Evolutionary conservation across 2,113 vertebrate genomes (phyloP).

Genomic region (Sterrhoptilus dennistouni): DNA sequence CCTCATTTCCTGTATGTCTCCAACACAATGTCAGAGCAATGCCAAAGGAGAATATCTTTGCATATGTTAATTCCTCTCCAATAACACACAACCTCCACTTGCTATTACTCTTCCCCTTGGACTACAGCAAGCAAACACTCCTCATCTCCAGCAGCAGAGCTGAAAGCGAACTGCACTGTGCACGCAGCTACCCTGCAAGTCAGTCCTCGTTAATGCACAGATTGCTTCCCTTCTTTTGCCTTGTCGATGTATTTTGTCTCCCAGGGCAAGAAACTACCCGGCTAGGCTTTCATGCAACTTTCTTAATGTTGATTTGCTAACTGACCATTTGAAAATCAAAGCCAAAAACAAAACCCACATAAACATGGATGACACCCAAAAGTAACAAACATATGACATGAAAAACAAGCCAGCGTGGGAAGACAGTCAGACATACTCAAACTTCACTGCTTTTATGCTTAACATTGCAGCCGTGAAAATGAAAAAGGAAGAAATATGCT

Average conservation of each 20-base stretch:
- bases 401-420: background rate
- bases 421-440: background rate
- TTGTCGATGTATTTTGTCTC: background rate
- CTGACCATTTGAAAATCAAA: background rate
- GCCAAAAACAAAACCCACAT: background rate
- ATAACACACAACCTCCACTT: background rate
- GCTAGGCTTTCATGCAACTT: background rate
- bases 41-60: background rate
- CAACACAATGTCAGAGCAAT: background rate
- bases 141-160: background rate
- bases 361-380: background rate
- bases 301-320: background rate
- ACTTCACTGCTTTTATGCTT: background rate
- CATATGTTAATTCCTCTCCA: background rate
- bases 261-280: background rate
- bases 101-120: background rate
- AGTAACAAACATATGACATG: background rate
- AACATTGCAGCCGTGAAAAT: slow-evolving; percentile 9
- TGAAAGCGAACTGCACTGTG: background rate
- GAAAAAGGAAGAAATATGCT: background rate
- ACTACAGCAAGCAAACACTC: background rate
- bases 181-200: background rate
- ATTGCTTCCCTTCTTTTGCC: background rate
- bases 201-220: background rate
- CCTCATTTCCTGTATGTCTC: background rate